Evolutionary conservation across 2,797 vertebrate species (phyloP).

Genomic region (Poecilia velifera): DNA sequence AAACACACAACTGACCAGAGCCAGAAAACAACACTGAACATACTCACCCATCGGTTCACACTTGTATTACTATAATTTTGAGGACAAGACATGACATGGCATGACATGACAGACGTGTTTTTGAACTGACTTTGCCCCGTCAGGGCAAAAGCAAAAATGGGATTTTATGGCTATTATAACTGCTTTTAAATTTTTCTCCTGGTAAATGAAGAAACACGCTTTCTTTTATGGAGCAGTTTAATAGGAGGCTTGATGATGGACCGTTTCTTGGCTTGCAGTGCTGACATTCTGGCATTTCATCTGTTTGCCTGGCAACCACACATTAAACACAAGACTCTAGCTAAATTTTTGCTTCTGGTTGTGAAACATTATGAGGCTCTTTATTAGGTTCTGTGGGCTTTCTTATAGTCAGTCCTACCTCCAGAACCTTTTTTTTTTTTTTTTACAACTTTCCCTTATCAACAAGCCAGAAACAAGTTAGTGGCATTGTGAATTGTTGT

Average conservation of each 20-base stretch:
- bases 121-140: background rate
- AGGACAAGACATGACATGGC: conserved; percentile 44
- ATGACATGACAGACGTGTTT: background rate
- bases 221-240: background rate
- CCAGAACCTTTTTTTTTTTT: background rate
- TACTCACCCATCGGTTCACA: conserved; percentile 58
- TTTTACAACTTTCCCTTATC: background rate
- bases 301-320: conserved; percentile 29
- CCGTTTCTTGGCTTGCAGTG: conserved; percentile 6
- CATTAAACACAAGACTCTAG: background rate
- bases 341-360: conserved; percentile 2
- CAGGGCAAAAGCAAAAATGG: background rate
- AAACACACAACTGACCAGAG: conserved; percentile 45
- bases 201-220: background rate
- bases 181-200: background rate
- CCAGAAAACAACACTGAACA: conserved; percentile 64
- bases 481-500: background rate
- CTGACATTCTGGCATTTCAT: conserved; percentile 14
- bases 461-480: background rate
- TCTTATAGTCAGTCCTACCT: background rate
- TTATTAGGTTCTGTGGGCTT: background rate
- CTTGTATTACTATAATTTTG: conserved; percentile 69
- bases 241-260: conserved; percentile 3
- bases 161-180: background rate
- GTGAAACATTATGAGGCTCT: background rate